These are phyloP conservation scores for Platalea minor DNA, from an alignment of 2,797 vertebrate species.

Conservation along the genomic window DNA sequence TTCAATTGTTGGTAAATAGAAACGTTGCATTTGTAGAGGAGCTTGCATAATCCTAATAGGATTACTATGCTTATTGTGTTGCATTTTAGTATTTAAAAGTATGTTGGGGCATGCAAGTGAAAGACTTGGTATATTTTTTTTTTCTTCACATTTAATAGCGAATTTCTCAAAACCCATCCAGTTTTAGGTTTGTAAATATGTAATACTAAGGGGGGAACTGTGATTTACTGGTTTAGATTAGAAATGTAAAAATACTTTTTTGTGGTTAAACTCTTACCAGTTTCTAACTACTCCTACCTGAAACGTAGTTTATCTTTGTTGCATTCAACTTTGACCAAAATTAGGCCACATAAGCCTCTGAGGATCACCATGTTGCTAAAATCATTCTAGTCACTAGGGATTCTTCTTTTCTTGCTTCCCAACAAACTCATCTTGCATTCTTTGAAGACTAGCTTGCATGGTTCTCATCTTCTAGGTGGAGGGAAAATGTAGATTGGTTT, in stretches of 20 bases:
- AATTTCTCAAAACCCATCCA: background rate
- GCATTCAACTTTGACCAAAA: background rate
- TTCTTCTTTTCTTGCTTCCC: background rate
- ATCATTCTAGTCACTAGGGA: background rate
- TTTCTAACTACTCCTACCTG: slow-evolving; percentile 9
- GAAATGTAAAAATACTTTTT: background rate
- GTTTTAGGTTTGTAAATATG: background rate
- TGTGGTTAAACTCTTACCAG: background rate
- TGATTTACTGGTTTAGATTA: slow-evolving; percentile 3
- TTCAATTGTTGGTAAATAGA: background rate
- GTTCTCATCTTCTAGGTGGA: background rate
- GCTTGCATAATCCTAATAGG: background rate
- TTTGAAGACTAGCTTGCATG: background rate
- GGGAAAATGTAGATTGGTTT: background rate
- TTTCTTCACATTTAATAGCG: background rate
- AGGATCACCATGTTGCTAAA: background rate
- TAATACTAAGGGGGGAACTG: background rate
- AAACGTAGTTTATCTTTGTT: slow-evolving; percentile 28
- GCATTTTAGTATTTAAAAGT: background rate
- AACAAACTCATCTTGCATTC: background rate
- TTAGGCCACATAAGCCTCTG: background rate
- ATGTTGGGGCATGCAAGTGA: background rate
- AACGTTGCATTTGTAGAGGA: background rate
- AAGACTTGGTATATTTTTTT: background rate
- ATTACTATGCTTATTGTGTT: background rate